Conservation (phyloP, 1,140 invertebrate species). For the Anagrus nilaparvatae region DNA sequence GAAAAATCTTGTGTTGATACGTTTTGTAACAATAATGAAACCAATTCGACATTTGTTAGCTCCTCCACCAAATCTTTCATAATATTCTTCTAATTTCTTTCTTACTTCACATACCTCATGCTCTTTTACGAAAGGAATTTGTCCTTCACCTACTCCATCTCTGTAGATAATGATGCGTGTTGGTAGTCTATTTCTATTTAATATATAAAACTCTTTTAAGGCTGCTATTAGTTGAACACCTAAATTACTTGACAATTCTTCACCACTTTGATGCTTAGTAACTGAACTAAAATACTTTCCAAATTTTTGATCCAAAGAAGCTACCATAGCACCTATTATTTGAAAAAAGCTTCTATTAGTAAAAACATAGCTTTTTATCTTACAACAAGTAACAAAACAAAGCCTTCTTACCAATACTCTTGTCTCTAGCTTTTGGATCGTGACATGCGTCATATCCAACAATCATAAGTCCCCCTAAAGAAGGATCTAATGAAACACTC, state of each 20-base stretch:
- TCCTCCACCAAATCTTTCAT: conserved; percentile 36
- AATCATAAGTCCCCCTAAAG: conserved; percentile 55
- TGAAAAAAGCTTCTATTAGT: too few species aligned
- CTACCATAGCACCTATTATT: conserved; percentile 55
- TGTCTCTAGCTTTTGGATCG: conserved; percentile 50
- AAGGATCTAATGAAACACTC: conserved; percentile 49
- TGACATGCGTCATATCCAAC: conserved; percentile 84
- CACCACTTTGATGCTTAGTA: conserved; percentile 52
- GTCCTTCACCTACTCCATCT: conserved; percentile 78
- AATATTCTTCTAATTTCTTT: conserved; percentile 40
- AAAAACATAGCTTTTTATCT: too few species aligned
- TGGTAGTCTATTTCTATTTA: conserved; percentile 34
- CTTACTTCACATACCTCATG: conserved; percentile 52
- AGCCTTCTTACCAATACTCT: conserved; percentile 47
- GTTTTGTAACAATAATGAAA: conserved; percentile 62
- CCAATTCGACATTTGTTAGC: conserved; percentile 46
- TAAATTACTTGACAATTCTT: conserved; percentile 62
- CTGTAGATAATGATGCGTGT: conserved; percentile 58
- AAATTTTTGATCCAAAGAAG: conserved; percentile 54
- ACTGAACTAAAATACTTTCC: conserved; percentile 59
- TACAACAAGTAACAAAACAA: not conserved
- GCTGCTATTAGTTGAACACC: conserved; percentile 48
- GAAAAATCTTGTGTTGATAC: conserved; percentile 61
- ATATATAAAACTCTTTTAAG: conserved; percentile 35
- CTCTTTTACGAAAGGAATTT: conserved; percentile 54